Evolutionary conservation across 64 coral and sea anemone species (phyloP).

Genomic region (Montipora capricornis): DNA sequence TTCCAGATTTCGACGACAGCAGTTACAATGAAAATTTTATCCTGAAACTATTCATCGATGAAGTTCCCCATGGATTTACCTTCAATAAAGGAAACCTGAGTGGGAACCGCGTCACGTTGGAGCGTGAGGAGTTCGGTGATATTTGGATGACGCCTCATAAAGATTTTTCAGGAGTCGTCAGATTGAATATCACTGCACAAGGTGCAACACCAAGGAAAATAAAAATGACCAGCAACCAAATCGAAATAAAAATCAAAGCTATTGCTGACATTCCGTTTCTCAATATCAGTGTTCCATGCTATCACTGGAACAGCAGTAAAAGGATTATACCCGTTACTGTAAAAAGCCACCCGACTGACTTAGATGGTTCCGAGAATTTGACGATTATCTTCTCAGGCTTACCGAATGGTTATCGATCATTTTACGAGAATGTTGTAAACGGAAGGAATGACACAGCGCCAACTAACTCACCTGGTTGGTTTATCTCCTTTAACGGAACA

Average conservation of each 20-base stretch:
- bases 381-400: slow-evolving; percentile 12
- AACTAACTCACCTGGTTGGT: neutral
- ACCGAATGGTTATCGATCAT: slow-evolving; percentile 46
- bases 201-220: neutral
- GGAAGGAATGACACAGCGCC: neutral
- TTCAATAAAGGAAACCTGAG: slow-evolving; percentile 40
- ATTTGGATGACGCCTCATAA: slow-evolving; percentile 17
- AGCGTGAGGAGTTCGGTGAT: slow-evolving; percentile 35
- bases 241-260: slow-evolving; percentile 49
- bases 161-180: slow-evolving; percentile 44
- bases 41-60: slow-evolving; percentile 32
- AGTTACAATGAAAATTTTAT: slow-evolving; percentile 16
- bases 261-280: slow-evolving; percentile 45
- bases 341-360: neutral
- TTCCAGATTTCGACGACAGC: slow-evolving; percentile 3
- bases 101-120: neutral
- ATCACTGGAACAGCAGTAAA: slow-evolving; percentile 34
- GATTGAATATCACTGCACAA: slow-evolving; percentile 20
- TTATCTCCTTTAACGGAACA: neutral
- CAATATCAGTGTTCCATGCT: slow-evolving; percentile 23
- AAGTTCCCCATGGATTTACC: slow-evolving; percentile 12
- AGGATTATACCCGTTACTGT: slow-evolving; percentile 50
- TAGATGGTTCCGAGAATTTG: slow-evolving; percentile 58
- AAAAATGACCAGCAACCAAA: neutral
- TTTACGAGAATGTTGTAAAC: neutral